These are phyloP conservation scores for Alouatta palliata DNA, from an alignment of 2,113 vertebrate genomes.

Conservation along the genomic window DNA sequence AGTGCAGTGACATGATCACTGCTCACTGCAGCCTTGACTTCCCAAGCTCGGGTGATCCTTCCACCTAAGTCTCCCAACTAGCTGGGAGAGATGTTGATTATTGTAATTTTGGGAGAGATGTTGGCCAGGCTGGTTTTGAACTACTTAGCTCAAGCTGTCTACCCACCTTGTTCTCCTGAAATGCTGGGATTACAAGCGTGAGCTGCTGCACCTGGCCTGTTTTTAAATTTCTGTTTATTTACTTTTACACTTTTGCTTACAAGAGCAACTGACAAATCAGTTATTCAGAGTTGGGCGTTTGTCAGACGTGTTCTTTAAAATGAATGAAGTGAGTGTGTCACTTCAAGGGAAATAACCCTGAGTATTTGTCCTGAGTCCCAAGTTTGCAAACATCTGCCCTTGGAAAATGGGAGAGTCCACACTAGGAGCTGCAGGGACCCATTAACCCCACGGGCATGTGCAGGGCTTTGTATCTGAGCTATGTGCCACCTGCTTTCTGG, in stretches of 20 bases:
- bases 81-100: no score
- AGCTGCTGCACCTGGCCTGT: no score
- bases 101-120: no score
- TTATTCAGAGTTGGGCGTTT: not conserved
- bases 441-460: fast-evolving
- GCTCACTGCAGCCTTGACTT: no score
- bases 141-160: no score
- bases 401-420: fast-evolving
- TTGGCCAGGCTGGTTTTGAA: no score
- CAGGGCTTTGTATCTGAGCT: not conserved
- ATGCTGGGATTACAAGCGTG: no score
- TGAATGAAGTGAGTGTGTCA: not conserved
- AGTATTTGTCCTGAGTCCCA: not conserved
- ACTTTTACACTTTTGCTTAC: not conserved
- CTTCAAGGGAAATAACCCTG: not conserved
- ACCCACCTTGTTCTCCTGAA: no score
- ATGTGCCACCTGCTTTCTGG: not conserved
- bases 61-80: no score
- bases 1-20: no score
- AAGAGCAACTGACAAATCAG: not conserved
- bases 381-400: not conserved
- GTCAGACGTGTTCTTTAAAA: not conserved
- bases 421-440: not conserved
- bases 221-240: no score
- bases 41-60: no score